Conservation (phyloP, 2,888 invertebrate genomes). For the Nephrotoma flavescens region DNA sequence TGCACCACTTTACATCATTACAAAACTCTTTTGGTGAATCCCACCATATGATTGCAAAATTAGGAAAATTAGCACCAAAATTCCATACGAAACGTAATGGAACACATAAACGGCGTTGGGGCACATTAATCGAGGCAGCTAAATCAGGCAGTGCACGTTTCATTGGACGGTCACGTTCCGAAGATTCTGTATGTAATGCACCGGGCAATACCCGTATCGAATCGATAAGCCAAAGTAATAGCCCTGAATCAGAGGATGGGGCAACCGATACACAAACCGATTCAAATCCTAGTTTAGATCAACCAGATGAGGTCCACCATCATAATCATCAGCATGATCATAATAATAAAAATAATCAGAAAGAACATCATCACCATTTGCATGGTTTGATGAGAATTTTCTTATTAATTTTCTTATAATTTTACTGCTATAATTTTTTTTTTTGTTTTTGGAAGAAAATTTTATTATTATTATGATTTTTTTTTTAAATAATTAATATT, state of each 20-base stretch:
- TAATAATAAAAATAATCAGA: slow-evolving; percentile 17
- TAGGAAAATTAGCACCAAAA: slow-evolving; percentile 14
- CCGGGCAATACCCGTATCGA: slow-evolving; percentile 36
- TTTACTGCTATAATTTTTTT: background rate
- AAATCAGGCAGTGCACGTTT: slow-evolving; percentile 64
- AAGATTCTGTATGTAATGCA: slow-evolving; percentile 62
- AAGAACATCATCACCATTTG: slow-evolving; percentile 16
- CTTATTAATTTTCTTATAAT: background rate
- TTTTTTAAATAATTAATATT: background rate
- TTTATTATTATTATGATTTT: no score
- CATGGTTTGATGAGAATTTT: slow-evolving; percentile 1
- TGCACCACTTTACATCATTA: slow-evolving; percentile 22
- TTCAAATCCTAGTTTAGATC: slow-evolving; percentile 38
- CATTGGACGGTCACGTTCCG: slow-evolving; percentile 65
- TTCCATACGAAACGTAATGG: slow-evolving; percentile 37
- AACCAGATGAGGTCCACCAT: slow-evolving; percentile 25
- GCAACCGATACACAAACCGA: slow-evolving; percentile 56
- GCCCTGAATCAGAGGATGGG: slow-evolving; percentile 50
- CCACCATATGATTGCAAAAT: slow-evolving; percentile 16
- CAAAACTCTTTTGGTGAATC: slow-evolving; percentile 25
- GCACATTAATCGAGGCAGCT: slow-evolving; percentile 75
- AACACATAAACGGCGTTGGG: slow-evolving; percentile 64
- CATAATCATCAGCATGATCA: slow-evolving; percentile 7
- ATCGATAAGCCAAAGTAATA: slow-evolving; percentile 36
- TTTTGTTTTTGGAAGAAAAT: background rate